Conservation (phyloP, 2,797 vertebrate species). For the Spondyliosoma cantharus region DNA sequence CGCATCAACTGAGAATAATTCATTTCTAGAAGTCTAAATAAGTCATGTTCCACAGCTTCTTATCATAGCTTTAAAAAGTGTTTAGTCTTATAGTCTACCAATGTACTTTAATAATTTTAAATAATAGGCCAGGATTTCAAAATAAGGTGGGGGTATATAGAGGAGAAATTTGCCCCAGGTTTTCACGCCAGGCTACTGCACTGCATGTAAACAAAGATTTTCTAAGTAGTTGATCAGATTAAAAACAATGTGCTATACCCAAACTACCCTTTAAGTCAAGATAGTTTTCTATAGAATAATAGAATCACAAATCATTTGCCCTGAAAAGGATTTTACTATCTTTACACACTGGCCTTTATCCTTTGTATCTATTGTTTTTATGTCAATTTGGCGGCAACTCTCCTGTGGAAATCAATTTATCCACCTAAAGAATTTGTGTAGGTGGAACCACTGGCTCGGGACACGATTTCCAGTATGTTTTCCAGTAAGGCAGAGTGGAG, state of each 20-base stretch:
- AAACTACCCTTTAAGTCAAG: neutral
- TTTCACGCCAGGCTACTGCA: neutral
- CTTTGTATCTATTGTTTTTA: constrained; percentile 9
- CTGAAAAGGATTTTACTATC: neutral
- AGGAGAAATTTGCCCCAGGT: neutral
- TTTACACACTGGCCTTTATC: no score
- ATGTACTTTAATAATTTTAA: neutral
- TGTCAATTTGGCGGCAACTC: constrained; percentile 4
- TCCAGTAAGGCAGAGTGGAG: neutral
- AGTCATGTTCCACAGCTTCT: neutral
- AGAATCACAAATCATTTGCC: neutral
- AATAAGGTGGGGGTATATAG: neutral
- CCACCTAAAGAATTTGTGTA: constrained; percentile 3
- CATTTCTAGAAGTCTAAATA: neutral
- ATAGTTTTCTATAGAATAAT: neutral
- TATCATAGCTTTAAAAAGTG: no score
- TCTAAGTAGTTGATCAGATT: neutral
- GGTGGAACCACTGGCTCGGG: neutral
- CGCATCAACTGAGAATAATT: neutral
- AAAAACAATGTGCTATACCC: neutral
- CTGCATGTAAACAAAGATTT: neutral
- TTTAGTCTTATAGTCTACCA: neutral
- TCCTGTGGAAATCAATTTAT: constrained; percentile 14
- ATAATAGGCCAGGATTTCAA: neutral
- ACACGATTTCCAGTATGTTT: neutral